Evolutionary conservation across 2,113 vertebrate genomes (phyloP).

Genomic region (Plecturocebus donacophilus): DNA sequence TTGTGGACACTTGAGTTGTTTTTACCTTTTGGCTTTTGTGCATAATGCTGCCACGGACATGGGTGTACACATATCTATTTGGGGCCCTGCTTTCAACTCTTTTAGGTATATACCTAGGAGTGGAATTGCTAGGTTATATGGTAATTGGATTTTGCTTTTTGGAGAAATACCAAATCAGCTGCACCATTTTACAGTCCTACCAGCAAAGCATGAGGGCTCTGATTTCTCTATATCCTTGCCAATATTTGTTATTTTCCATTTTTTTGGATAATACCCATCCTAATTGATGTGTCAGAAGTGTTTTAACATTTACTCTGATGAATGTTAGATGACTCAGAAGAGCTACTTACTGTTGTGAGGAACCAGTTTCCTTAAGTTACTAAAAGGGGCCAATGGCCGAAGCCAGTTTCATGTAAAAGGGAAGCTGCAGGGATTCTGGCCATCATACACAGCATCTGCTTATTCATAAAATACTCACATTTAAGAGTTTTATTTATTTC

Average conservation of each 20-base stretch:
- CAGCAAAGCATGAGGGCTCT: background rate
- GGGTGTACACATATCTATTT: background rate
- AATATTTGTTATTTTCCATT: constrained; percentile 30
- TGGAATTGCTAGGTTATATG: background rate
- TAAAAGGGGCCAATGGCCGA: background rate
- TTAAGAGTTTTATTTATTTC: background rate
- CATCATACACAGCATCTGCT: background rate
- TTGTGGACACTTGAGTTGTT: background rate
- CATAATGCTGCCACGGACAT: background rate
- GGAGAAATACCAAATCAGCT: background rate
- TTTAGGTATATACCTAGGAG: background rate
- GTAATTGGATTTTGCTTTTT: background rate
- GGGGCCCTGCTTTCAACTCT: background rate
- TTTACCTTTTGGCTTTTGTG: background rate
- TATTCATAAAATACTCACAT: background rate
- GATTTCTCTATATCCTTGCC: constrained; percentile 18
- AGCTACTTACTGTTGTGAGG: background rate
- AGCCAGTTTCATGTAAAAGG: background rate
- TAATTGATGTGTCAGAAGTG: background rate
- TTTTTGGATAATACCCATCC: constrained; percentile 7
- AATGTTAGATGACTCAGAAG: constrained; percentile 21
- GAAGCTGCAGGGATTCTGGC: background rate
- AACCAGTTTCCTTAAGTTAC: background rate
- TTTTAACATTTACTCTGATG: constrained; percentile 27
- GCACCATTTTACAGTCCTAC: background rate